Conservation (phyloP, 1,140 invertebrate genomes). For the Lepidotrigona ventralis region DNA sequence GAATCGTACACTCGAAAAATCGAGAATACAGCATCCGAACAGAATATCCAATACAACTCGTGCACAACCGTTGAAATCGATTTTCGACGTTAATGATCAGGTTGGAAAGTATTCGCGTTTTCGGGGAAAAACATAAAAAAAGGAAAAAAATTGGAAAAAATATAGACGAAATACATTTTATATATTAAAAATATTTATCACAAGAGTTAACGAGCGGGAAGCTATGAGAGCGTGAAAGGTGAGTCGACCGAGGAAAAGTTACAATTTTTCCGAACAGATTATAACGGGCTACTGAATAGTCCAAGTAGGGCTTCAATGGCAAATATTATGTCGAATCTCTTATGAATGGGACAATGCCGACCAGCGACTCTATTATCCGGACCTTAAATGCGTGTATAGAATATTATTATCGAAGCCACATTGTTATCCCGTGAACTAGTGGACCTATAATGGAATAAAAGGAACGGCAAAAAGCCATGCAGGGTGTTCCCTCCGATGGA, state of each 20-base stretch:
- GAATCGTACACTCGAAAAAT: background rate
- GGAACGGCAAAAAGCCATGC: slow-evolving; percentile 46
- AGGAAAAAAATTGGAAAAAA: too few species aligned
- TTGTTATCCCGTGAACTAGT: slow-evolving; percentile 68
- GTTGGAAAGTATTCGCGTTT: background rate
- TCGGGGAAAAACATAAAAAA: too few species aligned
- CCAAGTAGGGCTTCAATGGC: slow-evolving; percentile 74
- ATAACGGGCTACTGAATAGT: slow-evolving; percentile 51
- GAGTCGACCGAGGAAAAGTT: background rate
- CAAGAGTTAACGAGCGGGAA: background rate
- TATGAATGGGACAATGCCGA: slow-evolving; percentile 75
- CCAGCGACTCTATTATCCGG: slow-evolving; percentile 69
- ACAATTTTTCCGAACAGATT: slow-evolving; percentile 40
- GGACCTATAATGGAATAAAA: slow-evolving; percentile 64
- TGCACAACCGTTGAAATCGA: background rate
- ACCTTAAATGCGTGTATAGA: slow-evolving; percentile 73
- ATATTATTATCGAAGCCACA: slow-evolving; percentile 71
- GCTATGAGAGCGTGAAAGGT: background rate
- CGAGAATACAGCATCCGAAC: too few species aligned
- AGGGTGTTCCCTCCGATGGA: slow-evolving; percentile 49
- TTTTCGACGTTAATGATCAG: background rate
- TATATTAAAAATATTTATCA: too few species aligned
- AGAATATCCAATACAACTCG: background rate
- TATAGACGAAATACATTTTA: too few species aligned
- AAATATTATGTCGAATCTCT: slow-evolving; percentile 80